Base-by-base conservation (phyloP, 64 coral and sea anemone genomes). In the Porites lutea region DNA sequence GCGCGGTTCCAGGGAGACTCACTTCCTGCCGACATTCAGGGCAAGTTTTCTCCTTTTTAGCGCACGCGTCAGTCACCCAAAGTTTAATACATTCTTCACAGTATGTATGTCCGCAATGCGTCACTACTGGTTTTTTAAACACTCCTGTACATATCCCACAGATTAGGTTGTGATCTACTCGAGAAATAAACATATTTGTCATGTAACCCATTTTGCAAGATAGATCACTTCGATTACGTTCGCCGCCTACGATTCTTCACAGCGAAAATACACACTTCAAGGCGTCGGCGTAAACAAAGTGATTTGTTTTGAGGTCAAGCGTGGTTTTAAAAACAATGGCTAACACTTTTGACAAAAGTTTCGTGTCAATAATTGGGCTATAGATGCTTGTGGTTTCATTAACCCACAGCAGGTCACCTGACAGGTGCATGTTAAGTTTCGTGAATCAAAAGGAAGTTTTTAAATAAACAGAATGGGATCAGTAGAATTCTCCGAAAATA, bases 121-220 rank as follows among this genome's bases (percentile, higher is more conserved):
- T 91, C 44, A 87, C 65, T 0, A 94, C 71, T 7, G 95, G 92
- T 15, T 94, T 93, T 71, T 94, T 82, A 27, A 97, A 91, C 14
- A 97, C 95, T 52, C 84, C 95, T 48, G 92, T 83, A 57, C 95
- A 97, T 53, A 97, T 94, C 52, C 92, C 93, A 71, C 95, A 97
- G 49, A 97, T 58, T 46, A 97, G 75, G 67, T 94, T 97, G 22
- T 70, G 92, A 90, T 94, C 92, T 5, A 97, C 83, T 4, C 66
- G 74, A 47, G 72, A 20, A 70, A 97, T 45, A 88, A 97, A 97
- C 6, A 86, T 77, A 8, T 77, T 92, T 48, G 87, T 53, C 59
- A 55, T 87, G 44, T 88, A 97, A 80, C 95, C 95, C 95, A 97
- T 97, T 20, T 55, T 96, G 48, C 43, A 52, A n/a, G 22, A 19